Evolutionary conservation across 2,888 invertebrate species (phyloP).

Genomic region (Psylliodes chrysocephalus): DNA sequence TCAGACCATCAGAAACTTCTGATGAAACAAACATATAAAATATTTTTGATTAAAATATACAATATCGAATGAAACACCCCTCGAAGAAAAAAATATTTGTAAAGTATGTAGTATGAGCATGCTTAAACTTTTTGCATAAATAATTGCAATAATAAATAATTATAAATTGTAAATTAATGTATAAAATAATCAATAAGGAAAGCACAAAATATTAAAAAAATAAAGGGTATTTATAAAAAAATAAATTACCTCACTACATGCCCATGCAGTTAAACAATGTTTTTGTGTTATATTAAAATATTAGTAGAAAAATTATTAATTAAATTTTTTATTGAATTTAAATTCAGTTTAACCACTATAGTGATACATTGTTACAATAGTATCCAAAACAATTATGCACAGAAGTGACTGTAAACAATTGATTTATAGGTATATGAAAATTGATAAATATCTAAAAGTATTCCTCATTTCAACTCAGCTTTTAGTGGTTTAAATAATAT

Average conservation of each 20-base stretch:
- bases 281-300: conserved; percentile 50
- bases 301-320: conserved; percentile 16
- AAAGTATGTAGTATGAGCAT: conserved; percentile 25
- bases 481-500: too few species aligned
- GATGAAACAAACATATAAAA: too few species aligned
- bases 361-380: too few species aligned
- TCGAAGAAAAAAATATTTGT: conserved; percentile 5
- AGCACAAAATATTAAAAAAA: not conserved
- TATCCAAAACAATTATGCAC: too few species aligned
- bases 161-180: conserved; percentile 8
- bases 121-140: conserved; percentile 7
- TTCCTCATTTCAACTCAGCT: too few species aligned
- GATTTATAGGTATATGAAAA: too few species aligned
- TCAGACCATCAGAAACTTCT: too few species aligned
- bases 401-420: too few species aligned
- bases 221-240: conserved; percentile 25
- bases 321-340: too few species aligned
- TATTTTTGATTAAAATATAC: too few species aligned
- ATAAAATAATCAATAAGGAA: conserved; percentile 7
- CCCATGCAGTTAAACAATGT: conserved; percentile 57
- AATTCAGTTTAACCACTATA: too few species aligned
- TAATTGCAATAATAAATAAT: conserved; percentile 13
- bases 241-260: conserved; percentile 48
- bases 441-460: too few species aligned
- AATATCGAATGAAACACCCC: conserved; percentile 3